Conservation (phyloP, 2,113 vertebrate genomes). For the Rostratula benghalensis region DNA sequence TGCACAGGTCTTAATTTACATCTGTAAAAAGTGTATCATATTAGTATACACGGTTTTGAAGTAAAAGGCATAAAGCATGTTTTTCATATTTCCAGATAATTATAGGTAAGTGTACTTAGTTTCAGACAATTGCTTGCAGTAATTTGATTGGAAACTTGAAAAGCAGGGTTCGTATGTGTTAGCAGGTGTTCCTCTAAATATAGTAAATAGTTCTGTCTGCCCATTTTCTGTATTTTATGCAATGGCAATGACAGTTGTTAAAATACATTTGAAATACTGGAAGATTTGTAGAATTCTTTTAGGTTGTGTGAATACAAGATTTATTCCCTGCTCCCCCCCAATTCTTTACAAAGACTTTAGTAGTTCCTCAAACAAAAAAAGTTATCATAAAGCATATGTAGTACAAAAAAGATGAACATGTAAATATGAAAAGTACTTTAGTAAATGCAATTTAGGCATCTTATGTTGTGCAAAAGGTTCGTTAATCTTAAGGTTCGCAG, state of each 20-base stretch:
- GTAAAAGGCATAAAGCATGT: neutral
- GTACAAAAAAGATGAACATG: neutral
- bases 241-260: neutral
- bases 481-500: neutral
- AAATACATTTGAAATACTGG: neutral
- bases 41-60: neutral
- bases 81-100: neutral
- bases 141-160: neutral
- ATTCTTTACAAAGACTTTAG: neutral
- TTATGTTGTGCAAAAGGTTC: neutral
- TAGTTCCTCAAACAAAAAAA: neutral
- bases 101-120: neutral
- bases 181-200: neutral
- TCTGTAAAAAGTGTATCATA: neutral
- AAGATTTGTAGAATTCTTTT: neutral
- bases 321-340: neutral
- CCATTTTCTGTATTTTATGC: neutral
- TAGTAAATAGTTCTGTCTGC: neutral
- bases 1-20: neutral
- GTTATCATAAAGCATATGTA: neutral
- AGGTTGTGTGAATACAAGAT: neutral
- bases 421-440: neutral
- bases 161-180: neutral
- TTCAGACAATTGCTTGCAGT: neutral
- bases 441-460: neutral